Evolutionary conservation across 1,140 invertebrate genomes (phyloP).

Genomic region (Drosophila aff.): DNA sequence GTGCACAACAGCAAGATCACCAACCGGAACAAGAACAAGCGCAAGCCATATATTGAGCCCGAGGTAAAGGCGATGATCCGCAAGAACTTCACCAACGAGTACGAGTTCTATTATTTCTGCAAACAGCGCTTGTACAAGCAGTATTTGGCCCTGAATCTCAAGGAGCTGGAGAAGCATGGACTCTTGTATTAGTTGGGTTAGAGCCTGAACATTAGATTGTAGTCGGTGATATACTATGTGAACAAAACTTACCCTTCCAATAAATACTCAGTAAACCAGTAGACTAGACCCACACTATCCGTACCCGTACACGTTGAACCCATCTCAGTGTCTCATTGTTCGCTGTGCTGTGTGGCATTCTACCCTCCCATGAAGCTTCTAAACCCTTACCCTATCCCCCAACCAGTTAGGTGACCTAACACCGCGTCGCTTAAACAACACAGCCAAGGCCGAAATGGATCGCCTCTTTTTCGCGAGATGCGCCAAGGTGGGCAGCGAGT

Average conservation of each 20-base stretch:
- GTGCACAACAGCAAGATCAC: slow-evolving; percentile 73
- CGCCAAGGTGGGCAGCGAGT: slow-evolving; percentile 95
- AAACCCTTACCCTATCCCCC: slow-evolving; percentile 28
- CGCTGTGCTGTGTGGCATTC: slow-evolving; percentile 30
- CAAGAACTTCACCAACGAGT: slow-evolving; percentile 94
- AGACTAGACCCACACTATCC: slow-evolving; percentile 36
- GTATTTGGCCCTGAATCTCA: slow-evolving; percentile 89
- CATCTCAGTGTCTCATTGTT: slow-evolving; percentile 42
- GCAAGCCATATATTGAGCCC: slow-evolving; percentile 88
- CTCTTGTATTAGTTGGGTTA: slow-evolving; percentile 43
- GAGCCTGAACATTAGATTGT: slow-evolving; percentile 13
- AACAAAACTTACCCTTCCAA: slow-evolving; percentile 38
- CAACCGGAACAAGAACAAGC: slow-evolving; percentile 82
- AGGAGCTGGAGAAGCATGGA: slow-evolving; percentile 63
- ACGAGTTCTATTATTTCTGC: slow-evolving; percentile 96
- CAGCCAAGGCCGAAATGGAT: slow-evolving; percentile 87
- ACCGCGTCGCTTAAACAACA: slow-evolving; percentile 59
- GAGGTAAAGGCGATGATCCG: slow-evolving; percentile 93
- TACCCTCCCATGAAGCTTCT: slow-evolving; percentile 14
- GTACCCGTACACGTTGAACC: slow-evolving; percentile 24
- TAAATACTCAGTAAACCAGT: slow-evolving; percentile 41
- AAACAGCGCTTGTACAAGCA: slow-evolving; percentile 93
- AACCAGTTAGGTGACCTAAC: slow-evolving; percentile 54
- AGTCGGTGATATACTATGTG: slow-evolving; percentile 17
- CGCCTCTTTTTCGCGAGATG: slow-evolving; percentile 93